Evolutionary conservation across 1,140 invertebrate genomes (phyloP).

Genomic region (Nymphalis io): DNA sequence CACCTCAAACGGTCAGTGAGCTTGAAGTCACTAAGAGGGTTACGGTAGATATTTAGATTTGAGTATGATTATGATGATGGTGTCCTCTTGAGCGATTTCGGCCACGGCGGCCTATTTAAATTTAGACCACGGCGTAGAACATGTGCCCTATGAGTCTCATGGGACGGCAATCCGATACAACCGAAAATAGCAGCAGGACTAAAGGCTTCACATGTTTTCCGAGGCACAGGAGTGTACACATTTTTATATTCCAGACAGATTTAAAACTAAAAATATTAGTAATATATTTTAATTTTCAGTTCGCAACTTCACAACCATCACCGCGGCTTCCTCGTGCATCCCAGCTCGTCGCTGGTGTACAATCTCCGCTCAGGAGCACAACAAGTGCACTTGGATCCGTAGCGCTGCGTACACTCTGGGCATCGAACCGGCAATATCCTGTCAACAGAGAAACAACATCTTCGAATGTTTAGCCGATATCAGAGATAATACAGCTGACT

Average conservation of each 20-base stretch:
- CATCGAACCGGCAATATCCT: slow-evolving; percentile 82
- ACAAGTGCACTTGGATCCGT: slow-evolving; percentile 83
- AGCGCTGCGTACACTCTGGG: slow-evolving; percentile 80
- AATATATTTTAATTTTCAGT: slow-evolving; percentile 49
- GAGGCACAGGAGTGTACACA: too few species aligned
- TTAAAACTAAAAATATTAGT: too few species aligned
- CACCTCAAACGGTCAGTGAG: slow-evolving; percentile 48
- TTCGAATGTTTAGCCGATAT: slow-evolving; percentile 85
- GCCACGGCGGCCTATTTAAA: too few species aligned
- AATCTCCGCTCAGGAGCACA: slow-evolving; percentile 73
- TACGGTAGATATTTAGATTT: too few species aligned
- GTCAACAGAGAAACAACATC: slow-evolving; percentile 64
- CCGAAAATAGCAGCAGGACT: too few species aligned
- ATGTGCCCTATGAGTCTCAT: too few species aligned
- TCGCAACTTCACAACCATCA: slow-evolving; percentile 49
- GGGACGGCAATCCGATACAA: too few species aligned
- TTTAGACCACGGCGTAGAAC: too few species aligned
- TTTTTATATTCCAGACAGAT: too few species aligned
- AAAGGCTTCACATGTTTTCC: too few species aligned
- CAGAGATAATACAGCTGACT: slow-evolving; percentile 82
- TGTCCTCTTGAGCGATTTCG: too few species aligned
- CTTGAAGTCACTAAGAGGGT: neutral
- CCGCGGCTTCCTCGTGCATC: slow-evolving; percentile 67
- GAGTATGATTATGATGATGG: too few species aligned
- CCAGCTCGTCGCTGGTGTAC: slow-evolving; percentile 83